Base-by-base conservation (phyloP, 1,140 invertebrate genomes). In the Pseudomyrmex pallidus region DNA sequence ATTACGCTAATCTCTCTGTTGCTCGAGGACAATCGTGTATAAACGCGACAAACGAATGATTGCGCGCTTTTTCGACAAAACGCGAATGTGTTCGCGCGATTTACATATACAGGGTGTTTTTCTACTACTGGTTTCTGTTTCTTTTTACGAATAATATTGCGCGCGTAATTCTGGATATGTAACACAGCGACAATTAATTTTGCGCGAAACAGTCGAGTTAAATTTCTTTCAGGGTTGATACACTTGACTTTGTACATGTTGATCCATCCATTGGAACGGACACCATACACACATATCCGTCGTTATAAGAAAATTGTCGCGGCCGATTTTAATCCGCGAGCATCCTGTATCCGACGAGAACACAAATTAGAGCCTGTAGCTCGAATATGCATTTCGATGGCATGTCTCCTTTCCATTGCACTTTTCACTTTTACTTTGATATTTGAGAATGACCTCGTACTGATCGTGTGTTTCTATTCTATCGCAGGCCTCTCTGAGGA, bases 401-500 rank as follows among this genome's bases (percentile, higher is more conserved):
- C 73, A 74, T 82, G 57, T 62, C 74, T 78, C 61, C 56, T 46
- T 84, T 82, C 17, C 56, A 5, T 48, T 46, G 57, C 78, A 82
- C 70, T 64, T 82, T 35, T 12, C 50, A 52, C 13, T 10, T 52
- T 82, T 7, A 54, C 48, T 17, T 17, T 80, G 48, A 48, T 62
- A 52, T 62, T 54, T 54, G 13, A 46, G 85, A 80, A 84, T 84
- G 74, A 87, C 73, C 86, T 88, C 62, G 84, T 89, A 88, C 82
- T 85, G 74, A 86, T 72, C 84, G 68, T 89, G 78, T 91, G 86
- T 91, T 93, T 91, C 93, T 80, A 80, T 90, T 94, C 91, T 89
- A 92, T 91, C 88, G 88, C 92, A 94, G 93, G 93, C 92, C 92
- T 94, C 92, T 93, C 93, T 90, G 92, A 94, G 92, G 93, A 93